Conservation (phyloP, 2,113 vertebrate species). For the Pontoporia blainvillei region DNA sequence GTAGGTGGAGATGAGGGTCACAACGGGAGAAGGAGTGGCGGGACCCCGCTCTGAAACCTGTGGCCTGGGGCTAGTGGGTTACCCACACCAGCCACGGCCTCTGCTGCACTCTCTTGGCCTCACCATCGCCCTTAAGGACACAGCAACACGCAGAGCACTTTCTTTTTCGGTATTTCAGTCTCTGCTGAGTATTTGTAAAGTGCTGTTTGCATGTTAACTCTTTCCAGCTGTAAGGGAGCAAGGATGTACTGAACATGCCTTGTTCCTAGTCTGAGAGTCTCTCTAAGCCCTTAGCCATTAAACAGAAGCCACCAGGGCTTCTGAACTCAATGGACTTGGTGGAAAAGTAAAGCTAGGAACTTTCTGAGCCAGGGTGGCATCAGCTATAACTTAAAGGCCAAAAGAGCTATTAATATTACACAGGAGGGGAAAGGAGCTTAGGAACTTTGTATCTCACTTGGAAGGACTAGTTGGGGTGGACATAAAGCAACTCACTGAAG, state of each 20-base stretch:
- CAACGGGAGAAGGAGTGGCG: not conserved
- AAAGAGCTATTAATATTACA: not conserved
- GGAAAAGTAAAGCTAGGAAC: not conserved
- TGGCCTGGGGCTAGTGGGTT: not conserved
- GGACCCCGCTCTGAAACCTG: not conserved
- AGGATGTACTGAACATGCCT: not conserved
- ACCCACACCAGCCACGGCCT: not conserved
- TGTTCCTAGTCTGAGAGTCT: not conserved
- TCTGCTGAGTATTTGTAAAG: not conserved
- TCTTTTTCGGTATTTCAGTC: not conserved
- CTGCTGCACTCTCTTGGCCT: not conserved
- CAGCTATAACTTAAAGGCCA: not conserved
- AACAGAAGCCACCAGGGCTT: not conserved
- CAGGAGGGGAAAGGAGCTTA: not conserved
- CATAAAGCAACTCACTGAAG: not conserved
- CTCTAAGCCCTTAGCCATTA: not conserved
- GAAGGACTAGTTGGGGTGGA: not conserved
- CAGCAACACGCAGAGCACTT: not conserved
- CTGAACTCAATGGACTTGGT: not conserved
- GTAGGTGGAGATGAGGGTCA: not conserved
- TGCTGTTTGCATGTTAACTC: not conserved
- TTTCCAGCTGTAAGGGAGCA: not conserved
- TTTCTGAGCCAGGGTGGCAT: not conserved
- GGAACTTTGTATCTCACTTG: not conserved
- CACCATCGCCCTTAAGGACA: not conserved